phyloP scores from a whole-genome alignment of 1,140 invertebrate genomes.

The Drosophila melanica region DNA sequence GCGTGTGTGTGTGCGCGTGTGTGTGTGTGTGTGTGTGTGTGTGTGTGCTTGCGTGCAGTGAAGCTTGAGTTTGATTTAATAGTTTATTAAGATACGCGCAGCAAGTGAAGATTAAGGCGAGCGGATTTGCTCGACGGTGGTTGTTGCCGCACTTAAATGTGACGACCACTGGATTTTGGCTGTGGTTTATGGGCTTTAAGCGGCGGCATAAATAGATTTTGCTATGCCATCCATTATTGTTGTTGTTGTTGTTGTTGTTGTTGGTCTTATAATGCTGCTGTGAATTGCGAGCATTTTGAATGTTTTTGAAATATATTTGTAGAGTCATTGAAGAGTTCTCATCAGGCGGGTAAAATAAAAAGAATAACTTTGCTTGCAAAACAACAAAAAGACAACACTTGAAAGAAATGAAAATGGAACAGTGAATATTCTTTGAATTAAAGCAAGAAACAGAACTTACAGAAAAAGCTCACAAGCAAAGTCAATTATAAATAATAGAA shows the following conservation, averaged over 20 bases:
- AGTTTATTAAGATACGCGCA: slow-evolving; percentile 81
- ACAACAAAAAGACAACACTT: not conserved
- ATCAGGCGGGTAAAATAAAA: slow-evolving; percentile 6
- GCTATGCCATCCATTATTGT: not conserved
- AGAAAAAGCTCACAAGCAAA: no score
- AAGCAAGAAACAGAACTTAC: no score
- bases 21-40: slow-evolving; percentile 15
- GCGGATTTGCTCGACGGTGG: slow-evolving; percentile 67
- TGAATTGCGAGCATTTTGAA: slow-evolving; percentile 34
- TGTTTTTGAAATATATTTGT: slow-evolving; percentile 27
- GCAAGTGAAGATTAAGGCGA: slow-evolving; percentile 77
- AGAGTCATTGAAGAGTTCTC: slow-evolving; percentile 1
- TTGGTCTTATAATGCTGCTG: not conserved
- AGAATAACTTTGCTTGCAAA: slow-evolving; percentile 8
- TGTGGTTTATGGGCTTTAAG: slow-evolving; percentile 78
- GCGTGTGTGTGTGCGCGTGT: slow-evolving; percentile 1
- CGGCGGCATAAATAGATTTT: slow-evolving; percentile 72
- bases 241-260: slow-evolving; percentile 8
- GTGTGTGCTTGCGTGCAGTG: slow-evolving; percentile 69
- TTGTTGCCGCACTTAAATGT: slow-evolving; percentile 67
- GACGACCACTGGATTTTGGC: slow-evolving; percentile 80
- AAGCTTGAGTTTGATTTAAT: slow-evolving; percentile 80
- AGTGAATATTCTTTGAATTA: no score
- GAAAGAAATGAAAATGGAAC: not conserved
- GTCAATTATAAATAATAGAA: no score